Conservation (phyloP, 2,888 invertebrate species). For the Saturnia pavonia region DNA sequence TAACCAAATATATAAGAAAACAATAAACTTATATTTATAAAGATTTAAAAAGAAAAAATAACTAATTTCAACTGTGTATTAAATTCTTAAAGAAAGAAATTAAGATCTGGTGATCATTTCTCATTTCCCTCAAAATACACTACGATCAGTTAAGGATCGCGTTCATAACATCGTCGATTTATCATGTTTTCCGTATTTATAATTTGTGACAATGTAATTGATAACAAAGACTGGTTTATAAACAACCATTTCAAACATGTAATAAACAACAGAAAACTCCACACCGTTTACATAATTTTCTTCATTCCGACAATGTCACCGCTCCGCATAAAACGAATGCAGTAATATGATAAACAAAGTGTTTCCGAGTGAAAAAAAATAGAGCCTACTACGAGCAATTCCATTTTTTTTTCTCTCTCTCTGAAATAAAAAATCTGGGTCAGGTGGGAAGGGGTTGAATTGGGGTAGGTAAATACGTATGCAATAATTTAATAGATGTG, state of each 20-base stretch:
- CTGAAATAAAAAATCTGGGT: constrained; percentile 75
- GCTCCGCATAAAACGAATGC: constrained; percentile 26
- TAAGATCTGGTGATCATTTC: too few relatives aligned
- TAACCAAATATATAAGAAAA: too few relatives aligned
- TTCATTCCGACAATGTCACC: constrained; percentile 12
- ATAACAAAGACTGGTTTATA: not conserved
- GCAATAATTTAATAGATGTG: constrained; percentile 42
- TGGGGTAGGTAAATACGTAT: constrained; percentile 44
- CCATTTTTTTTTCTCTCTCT: constrained; percentile 53
- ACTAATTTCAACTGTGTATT: too few relatives aligned
- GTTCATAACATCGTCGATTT: not conserved
- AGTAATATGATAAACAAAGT: constrained; percentile 63
- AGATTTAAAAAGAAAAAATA: too few relatives aligned
- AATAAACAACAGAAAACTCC: not conserved
- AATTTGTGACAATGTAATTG: too few relatives aligned
- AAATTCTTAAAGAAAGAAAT: too few relatives aligned
- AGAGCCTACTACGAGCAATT: constrained; percentile 71
- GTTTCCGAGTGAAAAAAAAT: constrained; percentile 53
- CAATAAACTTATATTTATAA: too few relatives aligned
- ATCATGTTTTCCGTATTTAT: not conserved
- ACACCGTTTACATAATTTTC: constrained; percentile 4
- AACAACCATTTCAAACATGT: not conserved
- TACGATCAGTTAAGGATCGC: too few relatives aligned
- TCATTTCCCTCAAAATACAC: too few relatives aligned
- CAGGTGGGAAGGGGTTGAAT: constrained; percentile 55